These are phyloP conservation scores for Colossoma macropomum DNA, from an alignment of 2,113 vertebrate species.

Conservation along the genomic window DNA sequence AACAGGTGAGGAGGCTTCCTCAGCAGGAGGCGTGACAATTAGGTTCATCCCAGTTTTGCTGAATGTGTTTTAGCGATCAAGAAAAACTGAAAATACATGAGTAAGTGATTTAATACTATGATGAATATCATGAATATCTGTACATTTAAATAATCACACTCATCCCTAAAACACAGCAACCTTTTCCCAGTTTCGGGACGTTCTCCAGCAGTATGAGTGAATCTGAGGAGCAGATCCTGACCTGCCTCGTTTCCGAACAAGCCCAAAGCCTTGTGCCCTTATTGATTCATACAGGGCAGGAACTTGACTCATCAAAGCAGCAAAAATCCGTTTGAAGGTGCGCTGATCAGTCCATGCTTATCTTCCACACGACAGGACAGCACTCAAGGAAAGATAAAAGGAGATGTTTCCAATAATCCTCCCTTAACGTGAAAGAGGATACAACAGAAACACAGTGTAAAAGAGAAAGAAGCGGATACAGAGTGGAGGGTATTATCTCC, in stretches of 20 bases:
- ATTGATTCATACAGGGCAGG: conserved; percentile 63
- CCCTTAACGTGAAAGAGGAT: background rate
- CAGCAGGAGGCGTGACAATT: too few relatives aligned
- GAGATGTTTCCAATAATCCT: conserved; percentile 52
- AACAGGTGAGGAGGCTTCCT: too few relatives aligned
- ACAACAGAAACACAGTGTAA: background rate
- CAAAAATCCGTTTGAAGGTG: conserved; percentile 65
- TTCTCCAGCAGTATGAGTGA: conserved; percentile 51
- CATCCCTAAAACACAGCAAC: too few relatives aligned
- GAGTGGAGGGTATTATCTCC: background rate
- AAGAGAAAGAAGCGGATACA: background rate
- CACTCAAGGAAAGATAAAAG: conserved; percentile 58
- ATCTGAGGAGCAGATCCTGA: background rate
- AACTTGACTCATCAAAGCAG: conserved; percentile 70
- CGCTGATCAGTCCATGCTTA: conserved; percentile 52
- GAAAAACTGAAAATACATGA: too few relatives aligned
- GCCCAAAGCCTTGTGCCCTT: conserved; percentile 50
- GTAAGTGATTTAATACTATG: too few relatives aligned
- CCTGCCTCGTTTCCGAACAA: conserved; percentile 39
- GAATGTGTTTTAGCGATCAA: too few relatives aligned
- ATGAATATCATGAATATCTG: too few relatives aligned
- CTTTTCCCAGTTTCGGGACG: conserved; percentile 25
- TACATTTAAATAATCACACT: too few relatives aligned
- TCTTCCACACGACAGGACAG: conserved; percentile 55
- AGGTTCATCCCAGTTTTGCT: too few relatives aligned